Evolutionary conservation across 2,888 invertebrate species (phyloP).

Genomic region (Acleris emargana): DNA sequence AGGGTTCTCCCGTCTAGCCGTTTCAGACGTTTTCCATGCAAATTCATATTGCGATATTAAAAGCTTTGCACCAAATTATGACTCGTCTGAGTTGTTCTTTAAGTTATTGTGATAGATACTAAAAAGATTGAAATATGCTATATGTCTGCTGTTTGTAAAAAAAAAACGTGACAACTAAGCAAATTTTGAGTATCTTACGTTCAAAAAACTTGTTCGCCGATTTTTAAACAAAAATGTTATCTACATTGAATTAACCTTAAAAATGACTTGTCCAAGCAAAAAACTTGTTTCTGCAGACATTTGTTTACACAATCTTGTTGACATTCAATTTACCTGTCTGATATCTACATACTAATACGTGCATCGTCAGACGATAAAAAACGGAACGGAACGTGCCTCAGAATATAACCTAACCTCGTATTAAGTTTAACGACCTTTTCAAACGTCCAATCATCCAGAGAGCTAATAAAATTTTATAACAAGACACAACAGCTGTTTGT

Average conservation of each 20-base stretch:
- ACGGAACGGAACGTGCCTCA: conserved; percentile 56
- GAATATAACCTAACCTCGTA: conserved; percentile 55
- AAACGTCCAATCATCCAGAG: conserved; percentile 59
- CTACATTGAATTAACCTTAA: background rate
- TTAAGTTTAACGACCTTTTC: conserved; percentile 52
- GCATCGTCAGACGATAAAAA: conserved; percentile 53
- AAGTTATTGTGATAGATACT: background rate
- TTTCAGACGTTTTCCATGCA: conserved; percentile 69
- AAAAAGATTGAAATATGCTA: no score
- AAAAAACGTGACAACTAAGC: no score
- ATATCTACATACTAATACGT: conserved; percentile 42
- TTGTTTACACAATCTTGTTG: conserved; percentile 14
- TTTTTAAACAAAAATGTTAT: background rate
- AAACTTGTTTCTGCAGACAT: background rate
- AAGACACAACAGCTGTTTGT: conserved; percentile 21
- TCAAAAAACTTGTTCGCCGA: background rate
- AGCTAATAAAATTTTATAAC: conserved; percentile 53
- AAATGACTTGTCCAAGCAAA: background rate
- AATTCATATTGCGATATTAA: conserved; percentile 55
- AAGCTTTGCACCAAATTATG: conserved; percentile 49
- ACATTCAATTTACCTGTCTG: conserved; percentile 55
- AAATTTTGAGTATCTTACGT: no score
- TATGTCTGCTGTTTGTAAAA: no score
- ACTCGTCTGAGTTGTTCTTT: background rate
- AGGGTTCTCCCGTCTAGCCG: conserved; percentile 56